Base-by-base conservation (phyloP, 2,113 vertebrate genomes). In the Erpornis zantholeuca region DNA sequence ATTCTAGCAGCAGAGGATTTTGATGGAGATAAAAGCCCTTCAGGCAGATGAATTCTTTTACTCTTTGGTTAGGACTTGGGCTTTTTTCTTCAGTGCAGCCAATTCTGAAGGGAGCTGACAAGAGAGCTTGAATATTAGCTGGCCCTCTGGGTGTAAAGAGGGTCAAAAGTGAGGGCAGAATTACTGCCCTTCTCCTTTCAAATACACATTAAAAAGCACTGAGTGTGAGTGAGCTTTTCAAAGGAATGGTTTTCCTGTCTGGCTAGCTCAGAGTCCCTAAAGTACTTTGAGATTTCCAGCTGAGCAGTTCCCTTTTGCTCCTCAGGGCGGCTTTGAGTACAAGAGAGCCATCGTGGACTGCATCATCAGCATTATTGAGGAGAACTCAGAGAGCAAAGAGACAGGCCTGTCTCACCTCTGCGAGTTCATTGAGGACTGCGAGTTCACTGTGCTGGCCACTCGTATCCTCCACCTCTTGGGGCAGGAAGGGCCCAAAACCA, bases 361-460 rank as follows among this genome's bases (percentile, higher is more conserved):
- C 90, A 98, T 98, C 95, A 98, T 98, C 93, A 96, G 98, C 94
- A 98, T 98, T 94, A 98, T 98, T 21, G 98, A 98, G 87, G 98
- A 98, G 93, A 98, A 98, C 94, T 96, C 98, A 0, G 98, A 98
- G 93, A 98, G 98, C 97, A 98, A 98, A 90, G 98, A 98, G 87
- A 98, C 98, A 0, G 98, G 98, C 27, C 96, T 98, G 65, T 98
- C 98, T 13, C 98, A 98, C 92, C 97, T 98, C 27, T 98, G 98
- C 0, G 98, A 98, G 65, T 98, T 98, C 96, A 98, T 98, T 0
- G 98, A 98, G 90, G 98, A 98, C 92, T 98, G 98, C 2, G 98
- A 98, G 91, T 98, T 98, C 92, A 98, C 98, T 0, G 98, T 98
- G 87, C 95, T 98, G 88, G 98, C 98, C 60, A 98, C 98, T 7